A percentile compares a stretch with the other conserved stretches of the same genome.
Conservation (phyloP, 2,888 invertebrate genomes). For the Morpho deidamia region DNA sequence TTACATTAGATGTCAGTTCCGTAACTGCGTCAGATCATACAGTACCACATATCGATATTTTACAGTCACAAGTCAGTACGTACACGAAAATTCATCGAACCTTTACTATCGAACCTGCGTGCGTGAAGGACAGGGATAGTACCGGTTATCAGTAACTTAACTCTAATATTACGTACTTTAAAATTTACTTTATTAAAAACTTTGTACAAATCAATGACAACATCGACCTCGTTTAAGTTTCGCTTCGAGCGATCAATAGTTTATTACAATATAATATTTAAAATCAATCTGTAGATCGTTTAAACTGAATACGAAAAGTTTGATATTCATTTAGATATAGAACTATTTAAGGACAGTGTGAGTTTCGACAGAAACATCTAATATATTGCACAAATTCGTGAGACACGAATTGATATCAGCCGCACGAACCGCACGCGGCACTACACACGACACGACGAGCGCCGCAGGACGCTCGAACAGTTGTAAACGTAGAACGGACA, state of each 20-base stretch:
- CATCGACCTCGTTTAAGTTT: slow-evolving; percentile 8
- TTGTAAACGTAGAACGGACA: too few relatives aligned
- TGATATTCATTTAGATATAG: background rate
- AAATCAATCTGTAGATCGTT: background rate
- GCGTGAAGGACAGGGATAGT: too few relatives aligned
- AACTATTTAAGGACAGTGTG: slow-evolving; percentile 1
- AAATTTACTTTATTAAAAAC: slow-evolving; percentile 11
- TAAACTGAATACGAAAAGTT: background rate
- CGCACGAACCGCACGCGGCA: background rate
- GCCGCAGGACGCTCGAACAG: too few relatives aligned
- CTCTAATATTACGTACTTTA: slow-evolving; percentile 2
- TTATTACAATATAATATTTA: background rate
- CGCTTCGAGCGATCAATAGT: slow-evolving; percentile 20
- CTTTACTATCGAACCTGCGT: too few relatives aligned
- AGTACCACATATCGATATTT: slow-evolving; percentile 7
- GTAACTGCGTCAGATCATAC: slow-evolving; percentile 17
- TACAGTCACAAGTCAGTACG: slow-evolving; percentile 17
- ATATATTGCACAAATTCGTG: background rate
- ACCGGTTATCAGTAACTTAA: background rate
- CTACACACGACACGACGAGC: too few relatives aligned
- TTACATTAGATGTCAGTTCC: slow-evolving; percentile 23
- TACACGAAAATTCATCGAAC: too few relatives aligned
- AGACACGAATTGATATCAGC: background rate
- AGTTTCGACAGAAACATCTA: background rate
- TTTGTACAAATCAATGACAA: slow-evolving; percentile 18